Conservation (phyloP, 1,140 invertebrate genomes). For the Diplogasteroides magnus region DNA sequence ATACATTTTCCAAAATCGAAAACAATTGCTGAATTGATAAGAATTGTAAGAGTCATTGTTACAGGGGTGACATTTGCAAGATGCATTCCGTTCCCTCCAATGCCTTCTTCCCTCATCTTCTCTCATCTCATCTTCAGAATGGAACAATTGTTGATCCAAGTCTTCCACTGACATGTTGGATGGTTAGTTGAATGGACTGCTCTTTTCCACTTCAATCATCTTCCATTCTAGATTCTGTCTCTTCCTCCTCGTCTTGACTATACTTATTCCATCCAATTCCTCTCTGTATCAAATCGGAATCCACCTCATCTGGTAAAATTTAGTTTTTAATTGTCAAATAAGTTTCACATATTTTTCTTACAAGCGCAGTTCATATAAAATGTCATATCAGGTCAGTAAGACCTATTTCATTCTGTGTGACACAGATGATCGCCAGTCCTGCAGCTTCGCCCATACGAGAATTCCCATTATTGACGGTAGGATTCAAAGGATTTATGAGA, state of each 20-base stretch:
- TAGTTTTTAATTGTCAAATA: background rate
- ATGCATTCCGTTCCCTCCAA: constrained; percentile 32
- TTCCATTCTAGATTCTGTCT: constrained; percentile 31
- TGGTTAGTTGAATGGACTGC: constrained; percentile 24
- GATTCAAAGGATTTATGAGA: background rate
- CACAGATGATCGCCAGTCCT: constrained; percentile 37
- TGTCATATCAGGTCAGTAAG: background rate
- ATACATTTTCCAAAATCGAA: background rate
- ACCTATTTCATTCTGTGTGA: constrained; percentile 49
- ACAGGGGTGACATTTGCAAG: constrained; percentile 46
- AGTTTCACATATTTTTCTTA: no score
- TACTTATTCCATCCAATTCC: constrained; percentile 51
- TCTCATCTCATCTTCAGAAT: constrained; percentile 41
- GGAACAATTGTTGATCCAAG: constrained; percentile 43
- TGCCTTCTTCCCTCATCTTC: constrained; percentile 49
- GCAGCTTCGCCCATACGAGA: constrained; percentile 37
- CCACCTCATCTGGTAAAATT: constrained; percentile 1
- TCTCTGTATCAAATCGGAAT: constrained; percentile 41
- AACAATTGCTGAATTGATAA: no score
- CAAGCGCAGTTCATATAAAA: background rate
- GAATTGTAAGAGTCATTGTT: no score
- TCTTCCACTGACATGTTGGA: constrained; percentile 45
- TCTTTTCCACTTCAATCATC: background rate
- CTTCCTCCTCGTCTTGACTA: constrained; percentile 46
- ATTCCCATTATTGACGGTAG: constrained; percentile 42